phyloP scores from a whole-genome alignment of 2,888 invertebrate genomes.

The Synergus gifuensis region DNA sequence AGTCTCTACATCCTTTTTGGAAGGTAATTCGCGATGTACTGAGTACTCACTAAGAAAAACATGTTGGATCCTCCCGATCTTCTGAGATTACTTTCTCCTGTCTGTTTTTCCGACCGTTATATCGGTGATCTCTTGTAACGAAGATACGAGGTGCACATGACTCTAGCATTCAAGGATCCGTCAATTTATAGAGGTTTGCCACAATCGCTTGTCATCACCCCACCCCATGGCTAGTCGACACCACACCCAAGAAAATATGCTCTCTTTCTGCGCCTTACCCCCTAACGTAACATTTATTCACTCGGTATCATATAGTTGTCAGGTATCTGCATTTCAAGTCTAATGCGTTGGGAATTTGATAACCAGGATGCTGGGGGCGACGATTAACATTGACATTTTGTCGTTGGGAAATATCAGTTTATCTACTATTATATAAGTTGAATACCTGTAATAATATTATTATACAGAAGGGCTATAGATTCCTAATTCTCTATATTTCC shows the following conservation, averaged over 20 bases:
- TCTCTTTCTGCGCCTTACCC: constrained; percentile 72
- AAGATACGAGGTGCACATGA: constrained; percentile 53
- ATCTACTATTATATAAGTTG: too few relatives aligned
- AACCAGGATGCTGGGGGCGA: constrained; percentile 12
- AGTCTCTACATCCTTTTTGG: not conserved
- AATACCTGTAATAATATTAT: not conserved
- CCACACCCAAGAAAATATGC: constrained; percentile 75
- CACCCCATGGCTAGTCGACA: constrained; percentile 63
- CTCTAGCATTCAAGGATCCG: constrained; percentile 50
- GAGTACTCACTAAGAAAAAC: constrained; percentile 33
- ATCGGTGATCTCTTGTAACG: constrained; percentile 25
- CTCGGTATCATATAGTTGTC: constrained; percentile 4
- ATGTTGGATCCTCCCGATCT: constrained; percentile 13
- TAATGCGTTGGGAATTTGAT: constrained; percentile 3
- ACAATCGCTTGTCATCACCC: constrained; percentile 65
- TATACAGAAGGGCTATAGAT: not conserved
- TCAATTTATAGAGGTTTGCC: constrained; percentile 64
- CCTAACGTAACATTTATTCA: constrained; percentile 64
- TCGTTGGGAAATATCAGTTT: not conserved
- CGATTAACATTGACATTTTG: constrained; percentile 46
- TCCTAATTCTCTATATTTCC: too few relatives aligned
- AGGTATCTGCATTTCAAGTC: constrained; percentile 35
- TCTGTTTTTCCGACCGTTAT: not conserved
- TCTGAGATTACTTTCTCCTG: not conserved
- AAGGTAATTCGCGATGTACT: constrained; percentile 23